These are phyloP conservation scores for Trematomus bernacchii DNA, from an alignment of 2,797 vertebrate species.

Conservation along the genomic window DNA sequence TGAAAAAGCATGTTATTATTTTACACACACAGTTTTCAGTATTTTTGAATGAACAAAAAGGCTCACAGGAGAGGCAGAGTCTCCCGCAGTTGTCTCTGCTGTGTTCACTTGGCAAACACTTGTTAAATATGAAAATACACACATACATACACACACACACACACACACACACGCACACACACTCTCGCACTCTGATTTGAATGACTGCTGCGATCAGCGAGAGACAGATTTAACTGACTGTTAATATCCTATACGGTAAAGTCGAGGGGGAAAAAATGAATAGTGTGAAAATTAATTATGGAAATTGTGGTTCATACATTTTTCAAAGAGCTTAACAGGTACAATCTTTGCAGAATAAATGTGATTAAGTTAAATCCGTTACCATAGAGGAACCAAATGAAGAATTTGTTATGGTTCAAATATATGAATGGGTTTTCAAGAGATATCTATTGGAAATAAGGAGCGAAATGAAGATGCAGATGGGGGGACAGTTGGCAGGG, in stretches of 20 bases:
- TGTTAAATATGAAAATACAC: neutral
- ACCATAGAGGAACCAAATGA: neutral
- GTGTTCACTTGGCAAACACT: neutral
- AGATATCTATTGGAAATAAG: constrained; percentile 17
- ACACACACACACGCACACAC: neutral
- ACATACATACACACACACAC: neutral
- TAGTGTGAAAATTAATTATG: constrained; percentile 16
- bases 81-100: constrained; percentile 17
- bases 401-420: constrained; percentile 10
- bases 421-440: constrained; percentile 30
- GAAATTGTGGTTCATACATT: constrained; percentile 18
- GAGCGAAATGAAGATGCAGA: constrained; percentile 37
- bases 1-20: too few relatives aligned
- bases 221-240: neutral
- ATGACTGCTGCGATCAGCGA: constrained; percentile 3
- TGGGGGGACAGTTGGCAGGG: constrained; percentile 35
- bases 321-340: constrained; percentile 19
- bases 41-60: constrained; percentile 43
- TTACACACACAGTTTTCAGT: neutral
- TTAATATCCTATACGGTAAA: constrained; percentile 5
- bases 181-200: constrained; percentile 4
- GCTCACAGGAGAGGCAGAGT: neutral
- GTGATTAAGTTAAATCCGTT: neutral
- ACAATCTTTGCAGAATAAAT: constrained; percentile 19
- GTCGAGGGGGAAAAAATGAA: constrained; percentile 13